Evolutionary conservation across 2,113 vertebrate species (phyloP).

Genomic region (Dicerorhinus sumatrensis): DNA sequence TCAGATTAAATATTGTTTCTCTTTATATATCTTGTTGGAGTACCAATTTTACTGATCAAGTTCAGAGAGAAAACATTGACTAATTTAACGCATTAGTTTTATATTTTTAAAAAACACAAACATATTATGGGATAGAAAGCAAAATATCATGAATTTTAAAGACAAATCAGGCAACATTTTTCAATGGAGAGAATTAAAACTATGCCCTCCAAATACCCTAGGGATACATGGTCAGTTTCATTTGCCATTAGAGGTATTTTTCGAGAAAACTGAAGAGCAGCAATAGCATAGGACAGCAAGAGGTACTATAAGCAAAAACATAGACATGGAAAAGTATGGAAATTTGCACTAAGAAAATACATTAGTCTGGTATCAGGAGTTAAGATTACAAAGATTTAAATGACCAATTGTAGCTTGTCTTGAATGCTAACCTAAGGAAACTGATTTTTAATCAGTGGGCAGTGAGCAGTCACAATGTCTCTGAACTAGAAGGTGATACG

Average conservation of each 20-base stretch:
- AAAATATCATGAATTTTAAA: slow-evolving; percentile 45
- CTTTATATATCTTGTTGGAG: not conserved
- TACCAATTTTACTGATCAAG: not conserved
- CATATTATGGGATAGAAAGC: not conserved
- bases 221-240: not conserved
- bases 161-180: not conserved
- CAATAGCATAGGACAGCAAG: not conserved
- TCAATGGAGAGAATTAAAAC: not conserved
- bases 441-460: not conserved
- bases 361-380: not conserved
- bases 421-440: slow-evolving; percentile 3
- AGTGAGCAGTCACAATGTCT: not conserved
- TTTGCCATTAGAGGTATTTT: not conserved
- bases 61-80: slow-evolving; percentile 7
- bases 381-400: slow-evolving; percentile 3
- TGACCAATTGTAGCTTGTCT: not conserved
- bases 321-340: not conserved
- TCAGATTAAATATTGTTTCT: slow-evolving; percentile 46
- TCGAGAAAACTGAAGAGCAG: slow-evolving; percentile 7
- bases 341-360: slow-evolving; percentile 15
- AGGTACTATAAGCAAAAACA: slow-evolving; percentile 22
- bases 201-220: not conserved
- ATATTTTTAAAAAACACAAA: not conserved
- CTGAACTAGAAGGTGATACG: not conserved
- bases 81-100: slow-evolving; percentile 48